Conservation (phyloP, 1,140 invertebrate species). For the Drosophila repleta region DNA sequence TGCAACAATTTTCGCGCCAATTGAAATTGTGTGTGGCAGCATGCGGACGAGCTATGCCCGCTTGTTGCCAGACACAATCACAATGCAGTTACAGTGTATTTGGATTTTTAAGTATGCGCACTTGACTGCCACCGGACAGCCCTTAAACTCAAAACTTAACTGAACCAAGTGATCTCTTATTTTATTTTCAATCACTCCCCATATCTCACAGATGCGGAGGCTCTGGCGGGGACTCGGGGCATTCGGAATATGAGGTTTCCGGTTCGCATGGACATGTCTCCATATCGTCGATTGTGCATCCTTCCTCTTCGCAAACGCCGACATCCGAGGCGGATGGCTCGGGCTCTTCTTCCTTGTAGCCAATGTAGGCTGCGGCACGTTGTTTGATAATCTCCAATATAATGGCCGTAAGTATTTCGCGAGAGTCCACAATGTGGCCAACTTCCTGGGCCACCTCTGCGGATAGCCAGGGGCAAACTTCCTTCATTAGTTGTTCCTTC, state of each 20-base stretch:
- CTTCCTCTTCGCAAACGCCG: constrained; percentile 60
- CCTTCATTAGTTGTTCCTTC: constrained; percentile 88
- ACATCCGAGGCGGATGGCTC: constrained; percentile 30
- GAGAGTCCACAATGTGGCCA: constrained; percentile 90
- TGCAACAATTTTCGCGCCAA: constrained; percentile 49
- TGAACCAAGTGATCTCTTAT: constrained; percentile 44
- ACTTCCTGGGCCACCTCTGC: constrained; percentile 92
- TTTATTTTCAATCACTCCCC: constrained; percentile 12
- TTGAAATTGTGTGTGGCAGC: constrained; percentile 69
- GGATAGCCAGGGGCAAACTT: constrained; percentile 95
- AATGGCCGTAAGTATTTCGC: constrained; percentile 91
- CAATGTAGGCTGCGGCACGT: constrained; percentile 85
- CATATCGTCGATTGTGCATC: constrained; percentile 51
- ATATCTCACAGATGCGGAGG: constrained; percentile 45
- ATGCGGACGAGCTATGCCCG: constrained; percentile 5
- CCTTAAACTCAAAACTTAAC: constrained; percentile 47
- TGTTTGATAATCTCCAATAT: constrained; percentile 90
- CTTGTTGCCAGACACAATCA: constrained; percentile 65
- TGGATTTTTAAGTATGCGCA: constrained; percentile 37
- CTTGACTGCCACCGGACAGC: neutral
- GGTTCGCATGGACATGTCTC: constrained; percentile 66
- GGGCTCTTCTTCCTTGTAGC: constrained; percentile 61
- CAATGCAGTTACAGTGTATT: constrained; percentile 42
- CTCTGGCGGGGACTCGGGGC: constrained; percentile 38
- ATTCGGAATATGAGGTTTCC: constrained; percentile 49